Conservation (phyloP, 2,113 vertebrate species). For the Acanthochromis polyacanthus region DNA sequence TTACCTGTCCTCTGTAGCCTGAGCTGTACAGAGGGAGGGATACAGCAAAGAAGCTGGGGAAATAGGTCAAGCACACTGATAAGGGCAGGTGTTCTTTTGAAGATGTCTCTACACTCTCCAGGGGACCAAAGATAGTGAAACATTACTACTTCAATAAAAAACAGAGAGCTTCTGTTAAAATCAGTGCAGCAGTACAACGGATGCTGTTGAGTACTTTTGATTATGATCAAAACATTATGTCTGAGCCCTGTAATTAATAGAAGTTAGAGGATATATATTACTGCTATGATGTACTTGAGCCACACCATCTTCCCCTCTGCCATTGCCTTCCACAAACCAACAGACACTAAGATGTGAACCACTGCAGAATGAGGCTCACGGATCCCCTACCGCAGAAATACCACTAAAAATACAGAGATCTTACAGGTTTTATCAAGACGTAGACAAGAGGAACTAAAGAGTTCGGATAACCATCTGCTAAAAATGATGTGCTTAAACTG, state of each 20-base stretch:
- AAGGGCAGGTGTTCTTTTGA: conserved; percentile 77
- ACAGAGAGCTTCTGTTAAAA: conserved; percentile 28
- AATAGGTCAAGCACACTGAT: conserved; percentile 81
- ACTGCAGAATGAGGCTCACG: neutral
- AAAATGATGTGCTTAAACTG: conserved; percentile 23
- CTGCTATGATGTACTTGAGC: neutral
- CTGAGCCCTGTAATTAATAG: neutral
- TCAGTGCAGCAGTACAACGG: conserved; percentile 20
- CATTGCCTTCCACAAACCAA: neutral
- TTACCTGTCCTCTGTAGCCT: conserved; percentile 77
- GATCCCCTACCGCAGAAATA: neutral
- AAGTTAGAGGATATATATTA: neutral
- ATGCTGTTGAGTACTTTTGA: conserved; percentile 7
- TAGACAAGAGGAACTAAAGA: conserved; percentile 43
- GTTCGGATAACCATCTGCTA: conserved; percentile 35
- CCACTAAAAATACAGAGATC: conserved; percentile 21
- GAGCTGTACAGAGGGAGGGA: conserved; percentile 70
- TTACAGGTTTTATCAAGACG: conserved; percentile 34
- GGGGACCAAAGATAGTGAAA: conserved; percentile 54
- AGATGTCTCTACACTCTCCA: conserved; percentile 79
- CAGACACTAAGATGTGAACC: conserved; percentile 14
- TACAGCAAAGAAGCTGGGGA: conserved; percentile 72
- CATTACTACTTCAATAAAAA: conserved; percentile 48
- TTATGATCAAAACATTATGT: conserved; percentile 9
- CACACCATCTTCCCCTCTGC: neutral